Conservation (phyloP, 2,888 invertebrate genomes). For the Norana najaformis region DNA sequence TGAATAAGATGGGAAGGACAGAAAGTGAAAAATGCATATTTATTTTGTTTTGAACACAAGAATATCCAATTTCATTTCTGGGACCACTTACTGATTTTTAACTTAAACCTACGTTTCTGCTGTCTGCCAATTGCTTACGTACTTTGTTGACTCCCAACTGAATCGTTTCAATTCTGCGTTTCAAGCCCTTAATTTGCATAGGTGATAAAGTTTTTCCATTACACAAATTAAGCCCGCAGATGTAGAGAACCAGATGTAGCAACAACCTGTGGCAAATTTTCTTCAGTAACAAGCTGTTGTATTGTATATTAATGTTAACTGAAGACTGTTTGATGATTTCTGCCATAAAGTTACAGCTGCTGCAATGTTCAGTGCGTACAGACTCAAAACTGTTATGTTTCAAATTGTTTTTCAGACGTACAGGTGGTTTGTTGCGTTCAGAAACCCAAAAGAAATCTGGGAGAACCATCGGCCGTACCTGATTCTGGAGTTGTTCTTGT, state of each 20-base stretch:
- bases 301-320: background rate
- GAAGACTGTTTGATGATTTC: background rate
- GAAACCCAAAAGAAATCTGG: constrained; percentile 68
- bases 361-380: background rate
- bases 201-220: background rate
- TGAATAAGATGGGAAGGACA: background rate
- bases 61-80: too few relatives aligned
- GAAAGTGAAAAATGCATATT: too few relatives aligned
- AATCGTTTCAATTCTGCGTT: too few relatives aligned
- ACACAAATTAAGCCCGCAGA: background rate
- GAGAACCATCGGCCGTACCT: constrained; percentile 73
- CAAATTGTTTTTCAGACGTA: constrained; percentile 15
- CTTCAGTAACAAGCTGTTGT: background rate
- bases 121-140: too few relatives aligned
- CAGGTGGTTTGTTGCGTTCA: constrained; percentile 63
- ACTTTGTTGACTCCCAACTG: too few relatives aligned
- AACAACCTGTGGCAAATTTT: background rate
- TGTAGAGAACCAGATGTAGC: background rate
- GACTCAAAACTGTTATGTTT: background rate
- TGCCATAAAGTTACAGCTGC: background rate
- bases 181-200: too few relatives aligned
- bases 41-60: too few relatives aligned
- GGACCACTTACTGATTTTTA: too few relatives aligned
- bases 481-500: constrained; percentile 67
- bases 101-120: too few relatives aligned